Evolutionary conservation across 2,113 vertebrate species (phyloP).

Genomic region (Cheilinus undulatus): DNA sequence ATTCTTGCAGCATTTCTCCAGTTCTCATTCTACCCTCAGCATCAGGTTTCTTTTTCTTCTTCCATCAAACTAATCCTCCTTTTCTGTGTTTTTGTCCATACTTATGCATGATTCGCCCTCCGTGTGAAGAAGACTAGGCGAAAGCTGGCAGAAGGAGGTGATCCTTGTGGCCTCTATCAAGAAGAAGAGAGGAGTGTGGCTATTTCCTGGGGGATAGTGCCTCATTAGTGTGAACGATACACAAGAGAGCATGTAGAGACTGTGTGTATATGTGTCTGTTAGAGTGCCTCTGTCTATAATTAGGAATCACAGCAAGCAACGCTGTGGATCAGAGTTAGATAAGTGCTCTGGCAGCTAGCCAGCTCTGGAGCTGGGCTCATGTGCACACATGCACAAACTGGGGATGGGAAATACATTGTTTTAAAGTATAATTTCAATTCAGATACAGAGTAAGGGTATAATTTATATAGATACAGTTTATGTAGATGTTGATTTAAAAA

Average conservation of each 20-base stretch:
- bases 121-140: slow-evolving; percentile 16
- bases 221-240: slow-evolving; percentile 80
- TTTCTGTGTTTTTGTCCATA: neutral
- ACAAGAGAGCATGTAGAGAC: slow-evolving; percentile 71
- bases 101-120: slow-evolving; percentile 4
- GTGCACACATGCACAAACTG: slow-evolving; percentile 8
- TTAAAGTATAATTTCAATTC: no score
- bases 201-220: slow-evolving; percentile 67
- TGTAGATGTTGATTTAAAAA: no score
- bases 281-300: slow-evolving; percentile 77
- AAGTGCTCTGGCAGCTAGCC: slow-evolving; percentile 74
- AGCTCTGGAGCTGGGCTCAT: slow-evolving; percentile 45
- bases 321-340: slow-evolving; percentile 74
- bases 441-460: no score
- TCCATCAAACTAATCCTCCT: slow-evolving; percentile 11
- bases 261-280: slow-evolving; percentile 69
- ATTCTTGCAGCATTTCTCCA: slow-evolving; percentile 40
- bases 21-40: slow-evolving; percentile 11
- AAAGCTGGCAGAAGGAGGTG: slow-evolving; percentile 38
- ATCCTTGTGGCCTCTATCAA: slow-evolving; percentile 64
- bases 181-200: slow-evolving; percentile 47
- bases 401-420: no score
- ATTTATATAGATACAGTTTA: no score
- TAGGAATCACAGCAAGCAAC: slow-evolving; percentile 73
- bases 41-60: slow-evolving; percentile 21